These are phyloP conservation scores for Cavia porcellus DNA, from an alignment of 2,113 vertebrate species.

Conservation along the genomic window DNA sequence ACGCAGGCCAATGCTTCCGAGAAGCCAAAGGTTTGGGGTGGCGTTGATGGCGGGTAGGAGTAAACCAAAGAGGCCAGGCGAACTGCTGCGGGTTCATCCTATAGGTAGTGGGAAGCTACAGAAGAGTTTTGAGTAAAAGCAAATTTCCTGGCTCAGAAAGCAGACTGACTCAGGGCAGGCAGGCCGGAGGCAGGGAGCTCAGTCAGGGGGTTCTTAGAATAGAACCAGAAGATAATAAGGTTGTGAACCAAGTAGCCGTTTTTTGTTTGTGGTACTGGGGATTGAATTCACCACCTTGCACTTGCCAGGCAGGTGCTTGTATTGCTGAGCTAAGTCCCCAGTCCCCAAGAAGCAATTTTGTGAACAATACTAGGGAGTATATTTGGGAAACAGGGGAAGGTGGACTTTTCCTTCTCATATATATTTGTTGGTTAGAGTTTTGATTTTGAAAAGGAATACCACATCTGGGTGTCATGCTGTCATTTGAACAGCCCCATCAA, in stretches of 20 bases:
- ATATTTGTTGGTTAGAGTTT: neutral
- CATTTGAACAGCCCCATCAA: neutral
- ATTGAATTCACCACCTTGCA: too few relatives aligned
- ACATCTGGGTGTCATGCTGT: neutral
- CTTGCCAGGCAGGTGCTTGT: too few relatives aligned
- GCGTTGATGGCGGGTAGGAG: too few relatives aligned
- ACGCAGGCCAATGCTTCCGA: fast-evolving
- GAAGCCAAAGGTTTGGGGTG: neutral
- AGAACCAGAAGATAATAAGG: neutral
- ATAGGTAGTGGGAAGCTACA: neutral
- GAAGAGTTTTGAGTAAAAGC: neutral
- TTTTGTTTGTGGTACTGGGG: too few relatives aligned
- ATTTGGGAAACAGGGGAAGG: too few relatives aligned
- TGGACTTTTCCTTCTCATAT: neutral
- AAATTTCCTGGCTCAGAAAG: neutral
- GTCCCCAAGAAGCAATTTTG: neutral
- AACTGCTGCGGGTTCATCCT: neutral
- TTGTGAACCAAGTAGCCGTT: neutral
- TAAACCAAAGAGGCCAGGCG: neutral
- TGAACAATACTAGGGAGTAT: too few relatives aligned
- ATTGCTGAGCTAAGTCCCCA: too few relatives aligned
- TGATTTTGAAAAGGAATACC: neutral
- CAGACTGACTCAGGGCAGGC: neutral
- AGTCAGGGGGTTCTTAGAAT: neutral
- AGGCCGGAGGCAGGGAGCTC: neutral